Evolutionary conservation across 2,888 invertebrate species (phyloP), one percentile per base, ranked within the genome.

Genomic region (Dryobota labecula): DNA sequence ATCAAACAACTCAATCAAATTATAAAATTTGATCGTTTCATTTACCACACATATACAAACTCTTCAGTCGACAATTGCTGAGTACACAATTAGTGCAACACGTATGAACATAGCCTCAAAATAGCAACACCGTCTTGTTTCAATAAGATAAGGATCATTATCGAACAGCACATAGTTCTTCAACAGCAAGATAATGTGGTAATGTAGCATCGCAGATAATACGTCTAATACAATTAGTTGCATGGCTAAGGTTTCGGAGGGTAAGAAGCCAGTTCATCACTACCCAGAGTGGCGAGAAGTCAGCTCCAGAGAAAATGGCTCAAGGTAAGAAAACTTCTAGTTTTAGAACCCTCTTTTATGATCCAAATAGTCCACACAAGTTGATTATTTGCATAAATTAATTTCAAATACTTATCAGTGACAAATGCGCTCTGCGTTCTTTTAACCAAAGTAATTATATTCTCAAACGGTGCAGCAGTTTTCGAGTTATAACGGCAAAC

Each of bases 141-240:
- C 0, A 11, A 41, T 1, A 5, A 1, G 1, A 58, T 72, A 82
- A 68, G 33, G 54, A 43, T 60, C 18, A 61, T 11, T 51, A 61
- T 81, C 11, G 6, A 47, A 27, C 30, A 36, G n/a, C 51, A 51
- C 15, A n/a, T 8, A 45, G 11, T 43, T 63, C 18, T 5, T 18
- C 13, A 43, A 60, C 30, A 24, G 43, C 20, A 27, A 56, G 15
- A 36, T 51, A 62, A 11, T 20, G 30, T 51, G 45, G 78, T 63
- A 45, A 65, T 45, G 20, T 49, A 18, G 49, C 43, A 27, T 69
- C 38, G 57, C 71, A 89, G 88, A 90, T 90, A 92, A 91, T 88
- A 83, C 86, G 43, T 75, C 65, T 92, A 92, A 91, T 86, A 85
- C 77, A 90, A 92, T 92, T 92, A 92, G 79, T 79, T 86, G 70